phyloP scores from a whole-genome alignment of 1,140 invertebrate genomes.

The Amphibalanus amphitrite region DNA sequence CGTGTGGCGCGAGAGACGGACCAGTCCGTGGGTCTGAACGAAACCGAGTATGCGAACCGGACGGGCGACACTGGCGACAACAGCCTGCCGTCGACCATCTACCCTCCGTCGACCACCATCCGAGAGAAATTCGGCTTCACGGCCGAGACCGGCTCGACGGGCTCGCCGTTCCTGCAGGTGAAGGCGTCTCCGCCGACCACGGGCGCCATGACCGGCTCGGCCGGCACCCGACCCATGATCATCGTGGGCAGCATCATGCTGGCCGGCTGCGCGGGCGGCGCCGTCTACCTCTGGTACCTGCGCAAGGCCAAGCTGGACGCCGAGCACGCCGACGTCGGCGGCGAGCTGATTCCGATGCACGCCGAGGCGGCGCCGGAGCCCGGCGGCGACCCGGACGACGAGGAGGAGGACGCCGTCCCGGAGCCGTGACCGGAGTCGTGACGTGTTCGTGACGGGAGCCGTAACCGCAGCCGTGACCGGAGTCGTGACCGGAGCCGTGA shows the following conservation, averaged over 20 bases:
- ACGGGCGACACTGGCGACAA: too few relatives aligned
- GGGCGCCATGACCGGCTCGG: slow-evolving; percentile 7
- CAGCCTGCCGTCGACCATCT: not conserved
- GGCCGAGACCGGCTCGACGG: not conserved
- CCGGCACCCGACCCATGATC: not conserved
- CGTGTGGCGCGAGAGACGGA: too few relatives aligned
- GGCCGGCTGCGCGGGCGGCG: not conserved
- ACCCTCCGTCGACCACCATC: not conserved
- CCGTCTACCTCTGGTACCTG: not conserved
- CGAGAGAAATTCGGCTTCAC: not conserved
- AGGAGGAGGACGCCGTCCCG: too few relatives aligned
- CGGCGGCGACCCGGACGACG: too few relatives aligned
- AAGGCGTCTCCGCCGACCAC: not conserved
- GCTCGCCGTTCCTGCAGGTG: not conserved
- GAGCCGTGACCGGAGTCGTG: too few relatives aligned
- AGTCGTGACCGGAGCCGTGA: too few relatives aligned
- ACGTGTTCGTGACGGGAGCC: too few relatives aligned
- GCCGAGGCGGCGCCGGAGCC: too few relatives aligned
- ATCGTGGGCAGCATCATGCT: slow-evolving; percentile 1
- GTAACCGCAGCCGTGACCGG: too few relatives aligned
- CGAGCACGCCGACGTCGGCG: not conserved
- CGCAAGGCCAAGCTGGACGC: not conserved
- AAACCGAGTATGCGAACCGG: too few relatives aligned
- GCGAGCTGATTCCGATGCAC: not conserved
- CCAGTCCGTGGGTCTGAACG: too few relatives aligned